phyloP scores from a whole-genome alignment of 37 sponge, comb jelly and placozoan genomes.

The Dysidea cf. avara region DNA sequence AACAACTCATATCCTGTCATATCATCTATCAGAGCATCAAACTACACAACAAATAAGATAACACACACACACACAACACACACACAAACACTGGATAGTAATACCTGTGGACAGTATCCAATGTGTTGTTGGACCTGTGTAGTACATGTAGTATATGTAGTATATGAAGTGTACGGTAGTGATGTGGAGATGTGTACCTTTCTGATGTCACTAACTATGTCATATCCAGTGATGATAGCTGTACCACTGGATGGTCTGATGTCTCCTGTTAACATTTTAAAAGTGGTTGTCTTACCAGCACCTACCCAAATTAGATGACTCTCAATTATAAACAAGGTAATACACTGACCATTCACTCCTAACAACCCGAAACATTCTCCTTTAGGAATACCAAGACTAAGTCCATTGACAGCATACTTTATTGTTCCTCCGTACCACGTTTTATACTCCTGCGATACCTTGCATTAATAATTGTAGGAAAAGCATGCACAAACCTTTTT shows the following conservation, averaged over 20 bases:
- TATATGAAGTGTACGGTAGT: no score
- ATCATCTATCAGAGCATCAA: constrained; percentile 88
- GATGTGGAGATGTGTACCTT: no score
- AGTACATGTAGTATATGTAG: no score
- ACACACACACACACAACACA: no score
- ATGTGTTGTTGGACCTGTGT: no score
- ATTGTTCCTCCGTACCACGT: no score
- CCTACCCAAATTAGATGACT: constrained; percentile 40
- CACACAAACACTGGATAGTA: background rate
- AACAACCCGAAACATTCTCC: constrained; percentile 90
- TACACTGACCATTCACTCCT: constrained; percentile 84
- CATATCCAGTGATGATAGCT: constrained; percentile 82
- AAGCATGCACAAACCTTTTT: no score
- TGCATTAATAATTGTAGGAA: no score
- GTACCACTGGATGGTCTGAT: no score
- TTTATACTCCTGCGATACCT: background rate
- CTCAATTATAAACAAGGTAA: no score
- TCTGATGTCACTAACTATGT: no score
- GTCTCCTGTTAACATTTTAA: constrained; percentile 90
- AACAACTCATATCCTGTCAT: no score
- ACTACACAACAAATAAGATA: constrained; percentile 23
- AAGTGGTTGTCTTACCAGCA: constrained; percentile 86
- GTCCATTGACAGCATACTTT: constrained; percentile 48
- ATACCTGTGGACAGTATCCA: constrained; percentile 81
- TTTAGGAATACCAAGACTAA: constrained; percentile 49